Evolutionary conservation across 2,797 vertebrate species (phyloP).

Genomic region (Coluber constrictor): DNA sequence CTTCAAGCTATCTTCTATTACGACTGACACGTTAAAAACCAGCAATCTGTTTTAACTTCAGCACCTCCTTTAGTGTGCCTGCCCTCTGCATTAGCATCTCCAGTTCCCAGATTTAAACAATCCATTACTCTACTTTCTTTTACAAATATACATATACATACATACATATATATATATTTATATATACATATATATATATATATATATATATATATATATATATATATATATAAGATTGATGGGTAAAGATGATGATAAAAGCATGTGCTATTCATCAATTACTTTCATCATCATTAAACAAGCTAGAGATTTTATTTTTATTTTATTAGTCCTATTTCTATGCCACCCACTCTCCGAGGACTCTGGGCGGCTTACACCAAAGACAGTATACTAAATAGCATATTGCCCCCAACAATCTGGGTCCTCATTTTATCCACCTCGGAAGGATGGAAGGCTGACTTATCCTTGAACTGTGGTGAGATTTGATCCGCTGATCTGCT

Average conservation of each 20-base stretch:
- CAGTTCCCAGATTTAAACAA: not conserved
- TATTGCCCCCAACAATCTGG: too few species aligned
- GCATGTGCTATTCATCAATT: not conserved
- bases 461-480: too few species aligned
- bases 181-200: not conserved
- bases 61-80: not conserved
- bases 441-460: too few species aligned
- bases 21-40: not conserved
- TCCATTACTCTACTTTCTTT: not conserved
- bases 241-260: not conserved
- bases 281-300: not conserved
- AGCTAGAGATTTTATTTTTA: not conserved
- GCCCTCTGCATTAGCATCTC: not conserved
- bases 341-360: too few species aligned
- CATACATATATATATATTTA: not conserved
- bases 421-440: too few species aligned
- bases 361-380: too few species aligned
- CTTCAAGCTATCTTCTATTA: not conserved
- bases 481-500: too few species aligned
- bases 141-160: not conserved
- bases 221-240: not conserved
- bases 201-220: not conserved
- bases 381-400: too few species aligned
- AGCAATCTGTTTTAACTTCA: not conserved
- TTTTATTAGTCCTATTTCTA: too few species aligned